Evolutionary conservation across 2,888 invertebrate species (phyloP).

Genomic region (Cenopis cana): DNA sequence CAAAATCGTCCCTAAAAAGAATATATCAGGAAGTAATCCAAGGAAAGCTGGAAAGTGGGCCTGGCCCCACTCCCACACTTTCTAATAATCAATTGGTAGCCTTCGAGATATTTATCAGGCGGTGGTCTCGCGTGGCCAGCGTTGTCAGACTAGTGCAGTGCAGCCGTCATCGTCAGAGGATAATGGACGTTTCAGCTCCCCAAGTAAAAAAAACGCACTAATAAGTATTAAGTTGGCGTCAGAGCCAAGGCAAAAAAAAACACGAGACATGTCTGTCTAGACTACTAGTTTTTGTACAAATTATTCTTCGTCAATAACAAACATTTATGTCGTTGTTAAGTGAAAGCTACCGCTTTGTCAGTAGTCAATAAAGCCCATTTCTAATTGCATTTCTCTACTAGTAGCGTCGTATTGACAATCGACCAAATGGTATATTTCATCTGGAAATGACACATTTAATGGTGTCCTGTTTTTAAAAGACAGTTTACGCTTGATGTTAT

Average conservation of each 20-base stretch:
- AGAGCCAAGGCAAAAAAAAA: background rate
- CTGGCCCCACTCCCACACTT: background rate
- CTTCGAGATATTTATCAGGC: background rate
- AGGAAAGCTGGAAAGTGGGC: background rate
- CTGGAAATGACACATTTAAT: background rate
- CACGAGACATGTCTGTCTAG: conserved; percentile 4
- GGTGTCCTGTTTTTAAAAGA: background rate
- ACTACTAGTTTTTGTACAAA: background rate
- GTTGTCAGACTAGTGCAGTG: background rate
- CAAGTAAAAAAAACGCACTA: background rate
- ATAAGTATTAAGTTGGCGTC: background rate
- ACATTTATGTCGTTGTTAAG: background rate
- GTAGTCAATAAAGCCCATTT: background rate
- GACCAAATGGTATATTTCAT: background rate
- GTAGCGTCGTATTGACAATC: background rate
- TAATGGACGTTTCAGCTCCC: background rate
- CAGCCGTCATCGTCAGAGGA: background rate
- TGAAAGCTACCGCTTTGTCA: background rate
- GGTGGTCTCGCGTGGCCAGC: background rate
- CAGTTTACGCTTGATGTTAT: conserved; percentile 14
- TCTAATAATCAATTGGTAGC: background rate
- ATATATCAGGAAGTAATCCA: background rate
- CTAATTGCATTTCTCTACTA: background rate
- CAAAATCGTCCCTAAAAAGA: background rate
- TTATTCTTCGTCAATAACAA: background rate